These are phyloP conservation scores for Steinernema scapterisci DNA, from an alignment of 2,888 invertebrate genomes.

Conservation along the genomic window DNA sequence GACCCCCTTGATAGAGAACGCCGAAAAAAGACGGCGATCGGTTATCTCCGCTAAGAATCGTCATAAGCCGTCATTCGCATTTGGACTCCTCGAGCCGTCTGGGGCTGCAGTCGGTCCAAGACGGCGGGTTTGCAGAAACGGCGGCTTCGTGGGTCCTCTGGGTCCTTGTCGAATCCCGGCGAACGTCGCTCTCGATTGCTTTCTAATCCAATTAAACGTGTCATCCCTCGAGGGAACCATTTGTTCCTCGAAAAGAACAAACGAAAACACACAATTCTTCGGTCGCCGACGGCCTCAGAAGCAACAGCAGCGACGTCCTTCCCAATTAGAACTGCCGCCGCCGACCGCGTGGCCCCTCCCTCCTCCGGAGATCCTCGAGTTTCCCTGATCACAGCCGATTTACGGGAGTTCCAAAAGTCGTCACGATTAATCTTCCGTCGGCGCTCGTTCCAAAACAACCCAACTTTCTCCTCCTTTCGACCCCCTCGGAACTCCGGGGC, in stretches of 20 bases:
- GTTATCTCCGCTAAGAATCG: too few relatives aligned
- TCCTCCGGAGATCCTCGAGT: neutral
- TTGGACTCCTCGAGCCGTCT: too few relatives aligned
- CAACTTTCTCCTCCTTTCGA: neutral
- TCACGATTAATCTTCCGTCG: constrained; percentile 2
- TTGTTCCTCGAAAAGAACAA: constrained; percentile 17
- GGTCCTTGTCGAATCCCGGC: neutral
- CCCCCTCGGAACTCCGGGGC: neutral
- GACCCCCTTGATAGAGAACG: too few relatives aligned
- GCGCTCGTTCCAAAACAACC: neutral
- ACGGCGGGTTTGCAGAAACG: too few relatives aligned
- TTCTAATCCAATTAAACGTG: constrained; percentile 31
- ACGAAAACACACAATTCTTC: constrained; percentile 28
- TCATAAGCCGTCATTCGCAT: too few relatives aligned
- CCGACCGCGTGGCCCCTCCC: neutral
- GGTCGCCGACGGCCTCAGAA: neutral
- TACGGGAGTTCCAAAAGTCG: neutral
- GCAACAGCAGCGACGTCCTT: neutral
- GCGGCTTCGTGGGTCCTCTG: too few relatives aligned
- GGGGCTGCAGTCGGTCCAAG: too few relatives aligned
- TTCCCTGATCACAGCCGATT: neutral
- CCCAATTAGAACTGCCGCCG: neutral
- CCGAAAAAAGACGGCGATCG: too few relatives aligned
- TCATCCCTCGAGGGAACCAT: constrained; percentile 15
- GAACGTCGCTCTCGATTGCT: constrained; percentile 6